phyloP scores from a whole-genome alignment of 1,140 invertebrate genomes.

The Drosophila baimaii region DNA sequence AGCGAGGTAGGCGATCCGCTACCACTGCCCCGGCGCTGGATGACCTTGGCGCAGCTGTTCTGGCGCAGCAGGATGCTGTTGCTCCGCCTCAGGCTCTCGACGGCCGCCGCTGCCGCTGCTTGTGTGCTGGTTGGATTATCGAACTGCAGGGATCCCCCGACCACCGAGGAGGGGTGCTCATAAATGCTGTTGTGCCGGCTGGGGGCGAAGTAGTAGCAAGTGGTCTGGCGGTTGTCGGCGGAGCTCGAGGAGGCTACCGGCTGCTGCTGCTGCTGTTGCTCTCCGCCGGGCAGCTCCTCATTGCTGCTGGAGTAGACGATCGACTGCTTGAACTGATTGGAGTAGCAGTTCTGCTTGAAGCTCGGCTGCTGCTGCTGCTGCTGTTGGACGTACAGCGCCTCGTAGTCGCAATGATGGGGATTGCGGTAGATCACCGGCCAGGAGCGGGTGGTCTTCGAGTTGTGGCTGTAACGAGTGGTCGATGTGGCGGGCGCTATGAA shows the following conservation, averaged over 20 bases:
- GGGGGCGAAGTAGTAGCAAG: conserved; percentile 80
- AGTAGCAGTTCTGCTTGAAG: conserved; percentile 82
- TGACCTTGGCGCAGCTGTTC: conserved; percentile 80
- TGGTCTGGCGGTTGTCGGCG: conserved; percentile 62
- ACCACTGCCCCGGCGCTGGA: conserved; percentile 67
- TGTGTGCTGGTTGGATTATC: conserved; percentile 69
- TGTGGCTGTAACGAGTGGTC: conserved; percentile 74
- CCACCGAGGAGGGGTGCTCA: conserved; percentile 81
- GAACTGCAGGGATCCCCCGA: conserved; percentile 79
- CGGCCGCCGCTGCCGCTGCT: conserved; percentile 76
- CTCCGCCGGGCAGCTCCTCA: conserved; percentile 68
- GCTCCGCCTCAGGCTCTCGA: conserved; percentile 76
- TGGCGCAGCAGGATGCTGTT: conserved; percentile 79
- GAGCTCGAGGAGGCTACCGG: conserved; percentile 46
- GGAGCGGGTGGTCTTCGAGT: conserved; percentile 82
- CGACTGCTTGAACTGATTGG: conserved; percentile 82
- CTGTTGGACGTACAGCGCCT: conserved; percentile 80
- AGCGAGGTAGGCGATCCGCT: conserved; percentile 76
- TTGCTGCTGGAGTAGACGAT: conserved; percentile 82
- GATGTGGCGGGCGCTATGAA: conserved; percentile 43
- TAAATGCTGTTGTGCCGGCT: conserved; percentile 83
- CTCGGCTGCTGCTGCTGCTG: conserved; percentile 52
- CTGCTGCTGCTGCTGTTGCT: conserved; percentile 6
- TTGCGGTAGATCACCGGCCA: conserved; percentile 84
- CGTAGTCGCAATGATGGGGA: conserved; percentile 83